Percentiles rank a stretch among this genome's conserved stretches.
Conservation (phyloP, 2,888 invertebrate genomes). For the Andrena fulva region DNA sequence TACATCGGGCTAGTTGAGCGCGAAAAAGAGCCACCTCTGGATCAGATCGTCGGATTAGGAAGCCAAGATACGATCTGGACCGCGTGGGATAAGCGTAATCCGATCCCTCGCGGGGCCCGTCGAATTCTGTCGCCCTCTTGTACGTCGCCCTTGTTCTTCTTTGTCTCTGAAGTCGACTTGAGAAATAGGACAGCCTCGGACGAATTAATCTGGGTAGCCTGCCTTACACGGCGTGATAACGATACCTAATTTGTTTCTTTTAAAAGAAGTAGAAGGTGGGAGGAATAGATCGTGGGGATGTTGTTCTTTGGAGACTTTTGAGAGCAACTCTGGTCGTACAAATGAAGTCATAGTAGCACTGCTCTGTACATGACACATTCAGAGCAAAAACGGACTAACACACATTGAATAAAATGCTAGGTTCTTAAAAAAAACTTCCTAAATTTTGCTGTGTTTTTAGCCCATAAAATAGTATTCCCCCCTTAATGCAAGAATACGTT, state of each 20-base stretch:
- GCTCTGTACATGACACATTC: background rate
- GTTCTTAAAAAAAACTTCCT: too few species aligned
- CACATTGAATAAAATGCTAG: too few species aligned
- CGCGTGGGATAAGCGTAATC: constrained; percentile 67
- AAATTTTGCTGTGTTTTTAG: too few species aligned
- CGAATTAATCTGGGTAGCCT: constrained; percentile 41
- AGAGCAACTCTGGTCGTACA: background rate
- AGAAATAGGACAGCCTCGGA: constrained; percentile 37
- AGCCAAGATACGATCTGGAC: constrained; percentile 50
- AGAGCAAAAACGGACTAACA: too few species aligned
- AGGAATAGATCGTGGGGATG: background rate
- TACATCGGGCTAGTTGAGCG: constrained; percentile 34
- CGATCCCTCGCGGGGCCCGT: constrained; percentile 51
- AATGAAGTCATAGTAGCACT: background rate
- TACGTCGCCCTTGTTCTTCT: background rate
- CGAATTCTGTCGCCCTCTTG: constrained; percentile 33
- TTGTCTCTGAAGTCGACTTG: constrained; percentile 23
- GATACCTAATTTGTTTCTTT: constrained; percentile 1
- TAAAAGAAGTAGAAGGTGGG: background rate
- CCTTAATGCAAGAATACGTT: background rate
- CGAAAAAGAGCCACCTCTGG: constrained; percentile 30
- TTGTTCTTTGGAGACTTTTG: background rate
- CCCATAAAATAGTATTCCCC: background rate
- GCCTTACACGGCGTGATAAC: background rate
- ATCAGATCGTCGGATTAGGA: constrained; percentile 62